A percentile compares a stretch with the other conserved stretches of the same genome.
Conservation (phyloP, 2,113 vertebrate genomes). For the Elgaria multicarinata region DNA sequence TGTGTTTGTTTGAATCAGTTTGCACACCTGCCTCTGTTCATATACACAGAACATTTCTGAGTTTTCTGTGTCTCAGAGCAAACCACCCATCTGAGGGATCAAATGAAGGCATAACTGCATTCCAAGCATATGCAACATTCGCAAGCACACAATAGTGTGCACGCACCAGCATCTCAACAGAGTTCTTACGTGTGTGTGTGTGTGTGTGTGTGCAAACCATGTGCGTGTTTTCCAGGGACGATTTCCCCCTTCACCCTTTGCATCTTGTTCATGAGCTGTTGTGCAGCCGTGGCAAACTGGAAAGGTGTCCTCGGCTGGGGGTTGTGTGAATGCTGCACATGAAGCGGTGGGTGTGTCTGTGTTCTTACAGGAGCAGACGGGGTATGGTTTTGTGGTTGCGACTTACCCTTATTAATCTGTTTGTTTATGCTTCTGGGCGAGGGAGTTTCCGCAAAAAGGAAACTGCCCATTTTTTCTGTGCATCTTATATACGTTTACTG, state of each 20-base stretch:
- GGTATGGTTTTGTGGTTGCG: background rate
- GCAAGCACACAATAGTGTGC: background rate
- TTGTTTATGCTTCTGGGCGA: background rate
- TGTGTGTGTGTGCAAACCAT: background rate
- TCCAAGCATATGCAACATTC: background rate
- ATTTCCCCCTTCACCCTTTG: no score
- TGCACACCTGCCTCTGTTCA: background rate
- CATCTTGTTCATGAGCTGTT: background rate
- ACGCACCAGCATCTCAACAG: background rate
- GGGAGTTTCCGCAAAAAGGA: background rate
- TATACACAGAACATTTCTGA: background rate
- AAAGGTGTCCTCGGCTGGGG: background rate
- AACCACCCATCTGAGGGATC: no score
- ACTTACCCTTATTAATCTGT: background rate
- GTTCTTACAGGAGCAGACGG: background rate
- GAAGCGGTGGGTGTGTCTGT: background rate
- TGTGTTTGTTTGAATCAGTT: background rate
- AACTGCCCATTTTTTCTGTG: background rate
- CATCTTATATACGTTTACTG: background rate
- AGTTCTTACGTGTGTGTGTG: background rate
- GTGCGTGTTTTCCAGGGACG: background rate
- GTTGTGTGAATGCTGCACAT: background rate
- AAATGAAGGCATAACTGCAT: background rate
- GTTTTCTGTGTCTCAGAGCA: background rate
- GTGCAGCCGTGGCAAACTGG: background rate